These are phyloP conservation scores for Gallinago media DNA, from an alignment of 2,113 vertebrate species.

Conservation along the genomic window DNA sequence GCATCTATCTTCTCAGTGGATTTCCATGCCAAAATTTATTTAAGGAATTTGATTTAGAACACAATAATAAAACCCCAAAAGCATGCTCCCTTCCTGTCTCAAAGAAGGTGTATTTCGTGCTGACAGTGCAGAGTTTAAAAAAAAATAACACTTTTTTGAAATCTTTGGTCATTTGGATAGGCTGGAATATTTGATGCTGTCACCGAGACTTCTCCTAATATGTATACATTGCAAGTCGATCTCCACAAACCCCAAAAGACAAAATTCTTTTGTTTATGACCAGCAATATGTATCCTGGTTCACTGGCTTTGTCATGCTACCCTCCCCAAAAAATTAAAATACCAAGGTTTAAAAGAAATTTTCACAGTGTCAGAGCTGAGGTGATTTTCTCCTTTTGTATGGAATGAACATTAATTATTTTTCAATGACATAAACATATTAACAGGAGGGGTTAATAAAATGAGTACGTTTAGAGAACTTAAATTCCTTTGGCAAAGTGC, in stretches of 20 bases:
- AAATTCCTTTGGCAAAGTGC: constrained; percentile 63
- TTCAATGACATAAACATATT: constrained; percentile 42
- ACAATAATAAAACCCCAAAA: constrained; percentile 47
- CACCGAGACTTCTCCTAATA: constrained; percentile 68
- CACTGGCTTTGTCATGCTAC: constrained; percentile 35
- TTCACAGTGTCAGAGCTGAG: constrained; percentile 56
- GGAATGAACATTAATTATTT: constrained; percentile 20
- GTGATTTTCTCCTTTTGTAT: constrained; percentile 53
- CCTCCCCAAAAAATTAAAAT: not conserved
- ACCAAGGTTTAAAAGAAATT: constrained; percentile 52
- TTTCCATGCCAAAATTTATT: constrained; percentile 7
- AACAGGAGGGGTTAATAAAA: constrained; percentile 34
- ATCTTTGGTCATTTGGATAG: constrained; percentile 59
- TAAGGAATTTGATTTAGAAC: constrained; percentile 47
- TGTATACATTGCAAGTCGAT: constrained; percentile 23
- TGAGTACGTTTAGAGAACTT: constrained; percentile 38
- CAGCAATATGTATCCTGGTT: constrained; percentile 38
- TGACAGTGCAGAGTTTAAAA: constrained; percentile 32
- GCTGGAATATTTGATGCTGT: constrained; percentile 62
- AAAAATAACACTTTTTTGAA: constrained; percentile 60
- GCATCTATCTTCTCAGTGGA: not conserved
- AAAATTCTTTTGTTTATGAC: constrained; percentile 66
- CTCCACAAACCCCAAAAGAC: constrained; percentile 53
- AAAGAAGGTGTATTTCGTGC: constrained; percentile 57
- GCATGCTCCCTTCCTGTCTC: constrained; percentile 33